Conservation (phyloP, 2,113 vertebrate genomes). For the Callopanchax toddi region DNA sequence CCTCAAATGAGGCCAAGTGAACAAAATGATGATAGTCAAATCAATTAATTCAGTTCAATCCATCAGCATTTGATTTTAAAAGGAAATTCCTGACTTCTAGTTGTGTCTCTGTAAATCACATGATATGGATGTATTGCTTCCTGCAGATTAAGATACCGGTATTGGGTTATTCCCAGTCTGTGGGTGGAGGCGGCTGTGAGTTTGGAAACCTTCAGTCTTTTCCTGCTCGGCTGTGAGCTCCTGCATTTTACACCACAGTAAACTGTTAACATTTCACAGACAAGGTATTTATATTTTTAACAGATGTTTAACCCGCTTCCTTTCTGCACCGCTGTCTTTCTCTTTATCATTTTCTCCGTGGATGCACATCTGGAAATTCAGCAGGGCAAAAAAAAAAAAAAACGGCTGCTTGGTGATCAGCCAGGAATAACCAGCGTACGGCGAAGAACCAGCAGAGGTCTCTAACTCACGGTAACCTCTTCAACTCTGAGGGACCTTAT, state of each 20-base stretch:
- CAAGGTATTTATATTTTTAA: slow-evolving; percentile 51
- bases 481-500: slow-evolving; percentile 49
- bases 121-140: slow-evolving; percentile 17
- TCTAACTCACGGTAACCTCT: slow-evolving; percentile 43
- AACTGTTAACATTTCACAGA: slow-evolving; percentile 58
- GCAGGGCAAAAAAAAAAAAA: slow-evolving; percentile 13
- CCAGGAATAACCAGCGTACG: slow-evolving; percentile 38
- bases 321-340: slow-evolving; percentile 37
- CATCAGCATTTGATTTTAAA: slow-evolving; percentile 41
- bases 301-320: slow-evolving; percentile 56
- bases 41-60: neutral
- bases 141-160: slow-evolving; percentile 56
- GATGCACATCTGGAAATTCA: slow-evolving; percentile 42
- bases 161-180: slow-evolving; percentile 40
- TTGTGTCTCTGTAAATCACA: slow-evolving; percentile 39
- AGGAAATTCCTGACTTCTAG: slow-evolving; percentile 33
- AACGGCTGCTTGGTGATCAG: slow-evolving; percentile 42
- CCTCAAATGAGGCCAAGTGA: too few relatives aligned
- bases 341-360: slow-evolving; percentile 39
- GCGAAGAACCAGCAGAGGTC: slow-evolving; percentile 18
- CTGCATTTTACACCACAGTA: slow-evolving; percentile 57
- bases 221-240: slow-evolving; percentile 43
- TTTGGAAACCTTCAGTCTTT: slow-evolving; percentile 39
- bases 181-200: slow-evolving; percentile 19
- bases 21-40: too few relatives aligned